phyloP scores from a whole-genome alignment of 2,113 vertebrate genomes.

The Rhizomys pruinosus region DNA sequence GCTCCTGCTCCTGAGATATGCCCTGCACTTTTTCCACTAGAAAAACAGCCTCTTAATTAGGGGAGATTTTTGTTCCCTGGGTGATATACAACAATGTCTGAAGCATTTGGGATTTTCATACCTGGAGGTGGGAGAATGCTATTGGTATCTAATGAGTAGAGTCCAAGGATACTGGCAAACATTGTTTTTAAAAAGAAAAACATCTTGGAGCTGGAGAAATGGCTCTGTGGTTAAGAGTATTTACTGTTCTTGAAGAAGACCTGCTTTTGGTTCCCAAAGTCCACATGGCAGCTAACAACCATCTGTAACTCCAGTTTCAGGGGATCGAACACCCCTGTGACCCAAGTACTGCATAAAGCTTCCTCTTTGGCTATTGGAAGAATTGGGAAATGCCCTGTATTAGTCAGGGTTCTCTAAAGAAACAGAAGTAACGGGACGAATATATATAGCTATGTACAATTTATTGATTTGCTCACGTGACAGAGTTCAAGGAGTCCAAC shows the following conservation, averaged over 20 bases:
- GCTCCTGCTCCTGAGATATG: neutral
- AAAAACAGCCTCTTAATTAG: neutral
- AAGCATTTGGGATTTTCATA: neutral
- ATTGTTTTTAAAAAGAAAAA: constrained; percentile 1
- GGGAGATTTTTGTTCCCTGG: neutral
- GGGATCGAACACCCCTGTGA: neutral
- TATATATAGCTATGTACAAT: too few relatives aligned
- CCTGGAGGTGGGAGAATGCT: neutral
- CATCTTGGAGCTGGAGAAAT: neutral
- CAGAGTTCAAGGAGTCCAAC: too few relatives aligned
- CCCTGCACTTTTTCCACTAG: neutral
- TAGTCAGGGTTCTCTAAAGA: too few relatives aligned
- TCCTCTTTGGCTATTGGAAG: neutral
- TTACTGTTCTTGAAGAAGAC: too few relatives aligned
- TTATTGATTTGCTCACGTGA: too few relatives aligned
- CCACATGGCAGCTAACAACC: too few relatives aligned
- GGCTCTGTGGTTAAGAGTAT: neutral
- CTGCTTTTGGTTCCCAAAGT: too few relatives aligned
- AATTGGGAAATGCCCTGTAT: too few relatives aligned
- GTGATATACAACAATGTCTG: neutral
- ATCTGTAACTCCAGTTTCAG: too few relatives aligned
- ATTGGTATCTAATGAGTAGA: neutral
- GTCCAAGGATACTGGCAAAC: neutral
- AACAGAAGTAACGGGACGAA: too few relatives aligned
- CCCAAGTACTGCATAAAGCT: neutral